A percentile compares a stretch with the other conserved stretches of the same genome.
Evolutionary conservation across 2,888 invertebrate genomes (phyloP).

Genomic region (Neria commutata): DNA sequence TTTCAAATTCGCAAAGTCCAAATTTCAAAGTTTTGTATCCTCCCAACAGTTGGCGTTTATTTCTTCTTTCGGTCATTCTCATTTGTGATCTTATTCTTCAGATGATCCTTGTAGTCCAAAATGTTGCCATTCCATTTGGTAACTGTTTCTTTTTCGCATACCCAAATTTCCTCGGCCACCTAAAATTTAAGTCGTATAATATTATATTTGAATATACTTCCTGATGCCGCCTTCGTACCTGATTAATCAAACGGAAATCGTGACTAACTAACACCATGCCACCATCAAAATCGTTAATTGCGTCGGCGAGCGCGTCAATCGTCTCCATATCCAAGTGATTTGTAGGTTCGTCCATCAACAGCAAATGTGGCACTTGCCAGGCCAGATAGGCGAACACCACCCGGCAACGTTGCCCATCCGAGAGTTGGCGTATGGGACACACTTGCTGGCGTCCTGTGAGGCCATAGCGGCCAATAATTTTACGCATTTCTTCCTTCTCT

Average conservation of each 20-base stretch:
- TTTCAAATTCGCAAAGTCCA: conserved; percentile 1
- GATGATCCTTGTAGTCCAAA: conserved; percentile 92
- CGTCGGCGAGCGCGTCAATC: conserved; percentile 97
- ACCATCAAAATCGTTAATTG: conserved; percentile 96
- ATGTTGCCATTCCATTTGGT: conserved; percentile 98
- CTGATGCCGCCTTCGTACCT: conserved; percentile 67
- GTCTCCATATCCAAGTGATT: conserved; percentile 98
- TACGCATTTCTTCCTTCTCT: conserved; percentile 98
- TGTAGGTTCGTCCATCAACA: conserved; percentile 83
- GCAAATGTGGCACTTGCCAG: conserved; percentile 94
- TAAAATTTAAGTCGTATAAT: too few relatives aligned
- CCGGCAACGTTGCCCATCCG: conserved; percentile 97
- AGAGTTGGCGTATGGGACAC: conserved; percentile 67
- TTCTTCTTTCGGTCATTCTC: conserved; percentile 52
- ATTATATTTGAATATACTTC: conserved; percentile 9
- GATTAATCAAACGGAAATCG: conserved; percentile 98
- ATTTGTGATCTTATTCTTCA: conserved; percentile 85
- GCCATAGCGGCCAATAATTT: conserved; percentile 98
- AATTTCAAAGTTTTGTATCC: background rate
- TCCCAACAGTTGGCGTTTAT: conserved; percentile 19
- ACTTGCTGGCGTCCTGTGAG: conserved; percentile 96
- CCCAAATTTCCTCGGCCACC: conserved; percentile 99
- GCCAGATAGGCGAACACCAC: conserved; percentile 99
- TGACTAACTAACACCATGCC: conserved; percentile 99
- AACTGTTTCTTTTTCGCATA: conserved; percentile 93